A percentile compares a stretch with the other conserved stretches of the same genome.
Evolutionary conservation across 2,888 invertebrate genomes (phyloP).

Genomic region (Podabrus alpinus): DNA sequence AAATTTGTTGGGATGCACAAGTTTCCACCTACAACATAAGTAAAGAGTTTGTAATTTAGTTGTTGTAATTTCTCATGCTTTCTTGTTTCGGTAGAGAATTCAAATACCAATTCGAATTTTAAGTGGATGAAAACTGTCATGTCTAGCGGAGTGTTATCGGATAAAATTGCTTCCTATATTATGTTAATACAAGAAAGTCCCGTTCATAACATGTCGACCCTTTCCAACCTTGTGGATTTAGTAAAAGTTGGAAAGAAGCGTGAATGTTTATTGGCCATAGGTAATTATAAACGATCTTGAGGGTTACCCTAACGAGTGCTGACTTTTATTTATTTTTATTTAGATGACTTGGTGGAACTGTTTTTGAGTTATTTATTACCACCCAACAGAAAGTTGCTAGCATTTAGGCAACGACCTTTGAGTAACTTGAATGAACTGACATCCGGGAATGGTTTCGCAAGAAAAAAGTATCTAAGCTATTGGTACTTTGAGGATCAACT

Average conservation of each 20-base stretch:
- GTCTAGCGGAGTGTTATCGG: conserved; percentile 79
- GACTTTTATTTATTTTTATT: conserved; percentile 38
- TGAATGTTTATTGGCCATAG: conserved; percentile 70
- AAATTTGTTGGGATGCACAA: conserved; percentile 68
- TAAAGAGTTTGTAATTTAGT: conserved; percentile 50
- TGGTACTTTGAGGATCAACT: conserved; percentile 93
- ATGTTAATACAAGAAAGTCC: conserved; percentile 83
- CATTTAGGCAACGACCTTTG: conserved; percentile 69
- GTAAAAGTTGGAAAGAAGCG: conserved; percentile 79
- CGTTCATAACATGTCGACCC: conserved; percentile 72
- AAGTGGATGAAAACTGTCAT: conserved; percentile 81
- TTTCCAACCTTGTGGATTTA: conserved; percentile 74
- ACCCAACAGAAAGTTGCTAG: conserved; percentile 66
- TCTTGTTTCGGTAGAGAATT: conserved; percentile 54
- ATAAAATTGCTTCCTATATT: conserved; percentile 84
- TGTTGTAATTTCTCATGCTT: background rate
- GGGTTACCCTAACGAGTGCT: background rate
- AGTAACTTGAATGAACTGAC: conserved; percentile 62
- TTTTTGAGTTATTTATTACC: conserved; percentile 73
- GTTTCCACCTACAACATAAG: conserved; percentile 66
- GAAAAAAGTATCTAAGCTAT: conserved; percentile 67
- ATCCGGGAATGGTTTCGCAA: conserved; percentile 67
- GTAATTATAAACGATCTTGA: conserved; percentile 45
- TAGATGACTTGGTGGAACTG: conserved; percentile 79
- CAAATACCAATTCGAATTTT: conserved; percentile 65